Base-by-base conservation (phyloP, 2,797 vertebrate species). In the Tangara arthus region DNA sequence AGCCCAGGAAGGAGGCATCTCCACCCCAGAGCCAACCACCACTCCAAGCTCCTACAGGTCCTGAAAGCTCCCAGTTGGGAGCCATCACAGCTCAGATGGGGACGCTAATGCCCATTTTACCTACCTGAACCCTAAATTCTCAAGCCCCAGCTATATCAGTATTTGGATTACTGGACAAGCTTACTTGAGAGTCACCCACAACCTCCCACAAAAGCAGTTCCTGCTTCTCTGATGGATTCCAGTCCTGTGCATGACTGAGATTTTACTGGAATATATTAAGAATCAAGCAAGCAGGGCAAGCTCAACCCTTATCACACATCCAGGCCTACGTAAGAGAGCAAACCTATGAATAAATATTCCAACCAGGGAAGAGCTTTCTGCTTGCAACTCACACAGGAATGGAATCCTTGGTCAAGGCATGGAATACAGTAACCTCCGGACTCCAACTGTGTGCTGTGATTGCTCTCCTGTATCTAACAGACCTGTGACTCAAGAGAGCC, bases 311-410 rank as follows among this genome's bases (percentile, higher is more conserved):
- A 82, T 28, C 82, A 82, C 68, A 93, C 78, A 59, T 77, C 63
- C 78, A 76, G 93, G 57, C 80, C 92, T 56, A 88, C 56, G 12
- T 73, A 85, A 85, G 49, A 75, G 57, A 90, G 72, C 57, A 88
- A 93, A 85, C 52, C 64, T 49, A 60, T 65, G 84, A 87, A 92
- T 92, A 96, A 87, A 91, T 92, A 96, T 68, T 87, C 75, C 91
- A 94, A 34, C 64, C 56, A 87, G 22, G 22, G 14, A 89, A 79
- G 85, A 92, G 52, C 56, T 60, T 85, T 78, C 72, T 73, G 55
- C 64, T 52, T 89, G 52, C 72, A 94, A 18, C 68, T 82, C 76
- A 87, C 84, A 68, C 32, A 64, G 49, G 44, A 82, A 78, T 88
- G 32, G 56, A 73, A 77, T 53, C 66, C 42, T 65, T 87, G 64